Evolutionary conservation across 2,797 vertebrate genomes (phyloP), one percentile per base, ranked within the genome.

Genomic region (Cheirogaleus major): DNA sequence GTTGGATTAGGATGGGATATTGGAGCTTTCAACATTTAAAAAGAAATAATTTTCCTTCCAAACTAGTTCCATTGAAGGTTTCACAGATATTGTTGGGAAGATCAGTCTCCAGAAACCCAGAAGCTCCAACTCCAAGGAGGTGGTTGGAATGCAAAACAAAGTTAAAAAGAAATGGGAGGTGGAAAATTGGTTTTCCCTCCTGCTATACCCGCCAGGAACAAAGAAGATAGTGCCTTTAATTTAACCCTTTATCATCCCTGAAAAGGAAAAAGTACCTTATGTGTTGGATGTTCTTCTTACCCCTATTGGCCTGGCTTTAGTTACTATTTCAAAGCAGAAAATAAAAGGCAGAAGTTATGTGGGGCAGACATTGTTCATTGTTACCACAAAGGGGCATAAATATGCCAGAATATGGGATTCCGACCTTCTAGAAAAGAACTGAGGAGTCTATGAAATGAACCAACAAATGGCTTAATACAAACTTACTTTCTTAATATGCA

Each of bases 281-380:
- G 7, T 70, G 38, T 57, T 63, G 10, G 41, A 72, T 38, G 65
- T 4, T 81, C 55, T 79, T 70, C n/a, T 59, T 7, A 63, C 11
- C 30, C 67, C 63, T 89, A 48, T 4, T 43, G 57, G 27, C 8
- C 12, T 82, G 61, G 8, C 38, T 89, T 91, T 76, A 91, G 86
- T 96, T 92, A 93, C 25, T 25, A 8, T 45, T 73, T 95, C 92
- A 97, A 76, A 89, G 50, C 9, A 88, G 69, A 65, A 84, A 80
- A 80, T 79, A 72, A 65, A 91, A 95, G 57, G 45, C 45, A 10
- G n/a, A 9, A 65, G 94, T 41, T 79, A 55, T 65, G 25, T 32
- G 13, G 25, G 69, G 5, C 20, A 70, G 45, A 84, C 43, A 57
- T 73, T 93, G 80, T 70, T 65, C 57, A 43, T 2, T 81, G 41